Percentiles rank a stretch among this genome's conserved stretches.
Evolutionary conservation across 2,888 invertebrate species (phyloP).

Genomic region (Griposia aprilina): DNA sequence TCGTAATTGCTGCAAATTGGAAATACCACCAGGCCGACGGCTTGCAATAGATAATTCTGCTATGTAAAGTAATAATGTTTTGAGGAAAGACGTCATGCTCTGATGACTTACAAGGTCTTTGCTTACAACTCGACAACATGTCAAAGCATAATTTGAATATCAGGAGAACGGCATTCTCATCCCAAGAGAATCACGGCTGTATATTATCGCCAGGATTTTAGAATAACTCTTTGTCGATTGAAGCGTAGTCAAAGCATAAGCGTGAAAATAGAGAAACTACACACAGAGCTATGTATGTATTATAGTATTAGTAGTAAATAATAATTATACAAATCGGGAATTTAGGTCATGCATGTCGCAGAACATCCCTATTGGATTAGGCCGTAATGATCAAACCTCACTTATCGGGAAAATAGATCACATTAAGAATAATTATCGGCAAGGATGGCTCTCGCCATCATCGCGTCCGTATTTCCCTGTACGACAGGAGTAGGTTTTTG

Average conservation of each 20-base stretch:
- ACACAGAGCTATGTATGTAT: background rate
- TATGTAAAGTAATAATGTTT: background rate
- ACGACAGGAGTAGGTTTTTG: background rate
- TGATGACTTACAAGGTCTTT: background rate
- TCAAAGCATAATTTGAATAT: background rate
- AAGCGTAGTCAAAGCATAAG: background rate
- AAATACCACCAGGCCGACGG: background rate
- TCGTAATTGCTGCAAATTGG: background rate
- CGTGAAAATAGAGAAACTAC: background rate
- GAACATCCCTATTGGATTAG: conserved; percentile 1
- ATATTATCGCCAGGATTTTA: background rate
- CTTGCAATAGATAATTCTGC: background rate
- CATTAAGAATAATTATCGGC: conserved; percentile 28
- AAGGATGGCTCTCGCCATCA: background rate
- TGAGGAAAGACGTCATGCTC: background rate
- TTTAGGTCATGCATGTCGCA: conserved; percentile 17
- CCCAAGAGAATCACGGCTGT: too few species aligned
- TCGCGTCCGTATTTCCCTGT: background rate
- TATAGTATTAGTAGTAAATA: too few species aligned
- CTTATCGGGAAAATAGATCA: conserved; percentile 16
- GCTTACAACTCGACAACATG: background rate
- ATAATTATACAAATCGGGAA: background rate
- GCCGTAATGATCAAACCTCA: background rate
- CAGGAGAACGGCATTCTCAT: background rate
- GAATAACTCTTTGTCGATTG: background rate